Percentiles rank a stretch among this genome's conserved stretches.
Conservation (phyloP, 2,888 invertebrate genomes). For the Ennomos quercinarius region DNA sequence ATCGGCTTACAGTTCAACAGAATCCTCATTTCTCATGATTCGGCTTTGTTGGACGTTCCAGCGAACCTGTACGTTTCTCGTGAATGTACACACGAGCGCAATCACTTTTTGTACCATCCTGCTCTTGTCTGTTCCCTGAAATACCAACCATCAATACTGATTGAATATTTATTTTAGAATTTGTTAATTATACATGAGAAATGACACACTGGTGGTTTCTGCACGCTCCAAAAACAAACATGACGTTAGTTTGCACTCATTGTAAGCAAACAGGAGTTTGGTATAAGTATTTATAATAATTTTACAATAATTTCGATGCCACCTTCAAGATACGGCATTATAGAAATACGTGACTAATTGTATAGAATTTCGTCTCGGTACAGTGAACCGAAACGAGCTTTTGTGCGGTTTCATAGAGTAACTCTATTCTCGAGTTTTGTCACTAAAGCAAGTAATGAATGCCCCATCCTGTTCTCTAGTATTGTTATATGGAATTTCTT, state of each 20-base stretch:
- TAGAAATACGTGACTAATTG: constrained; percentile 34
- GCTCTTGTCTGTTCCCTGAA: constrained; percentile 41
- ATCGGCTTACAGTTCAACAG: constrained; percentile 60
- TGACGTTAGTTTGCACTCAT: constrained; percentile 27
- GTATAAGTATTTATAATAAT: constrained; percentile 20
- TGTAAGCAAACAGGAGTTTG: constrained; percentile 25
- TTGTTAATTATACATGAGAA: constrained; percentile 25
- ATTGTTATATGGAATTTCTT: constrained; percentile 31
- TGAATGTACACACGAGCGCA: constrained; percentile 46
- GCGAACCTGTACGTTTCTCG: constrained; percentile 45
- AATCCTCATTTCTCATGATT: constrained; percentile 56
- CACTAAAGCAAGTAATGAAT: constrained; percentile 24
- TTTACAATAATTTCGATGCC: constrained; percentile 16
- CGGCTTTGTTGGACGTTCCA: constrained; percentile 54
- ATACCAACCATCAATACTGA: constrained; percentile 28
- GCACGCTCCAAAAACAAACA: constrained; percentile 32
- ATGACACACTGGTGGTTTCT: constrained; percentile 30
- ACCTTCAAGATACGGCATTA: constrained; percentile 19
- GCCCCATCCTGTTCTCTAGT: constrained; percentile 18
- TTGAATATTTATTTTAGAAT: constrained; percentile 32
- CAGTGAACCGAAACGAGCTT: constrained; percentile 31
- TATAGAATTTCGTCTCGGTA: constrained; percentile 21
- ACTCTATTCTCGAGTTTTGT: constrained; percentile 23
- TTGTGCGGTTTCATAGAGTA: constrained; percentile 30
- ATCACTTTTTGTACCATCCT: constrained; percentile 41